Evolutionary conservation across 2,888 invertebrate genomes (phyloP).

Genomic region (Lydus trimaculatus): DNA sequence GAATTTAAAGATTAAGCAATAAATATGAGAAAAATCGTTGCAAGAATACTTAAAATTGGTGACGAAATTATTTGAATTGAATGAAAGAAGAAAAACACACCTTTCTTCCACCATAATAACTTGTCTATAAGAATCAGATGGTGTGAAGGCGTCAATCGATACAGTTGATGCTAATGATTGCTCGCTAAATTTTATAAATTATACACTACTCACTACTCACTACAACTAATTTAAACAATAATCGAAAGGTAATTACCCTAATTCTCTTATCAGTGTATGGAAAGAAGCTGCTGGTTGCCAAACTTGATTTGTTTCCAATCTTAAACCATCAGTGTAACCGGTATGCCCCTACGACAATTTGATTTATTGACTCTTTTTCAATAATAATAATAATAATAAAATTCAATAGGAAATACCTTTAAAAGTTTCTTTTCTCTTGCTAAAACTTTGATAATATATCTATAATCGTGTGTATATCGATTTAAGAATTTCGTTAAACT

Average conservation of each 20-base stretch:
- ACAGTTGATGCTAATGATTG: conserved; percentile 48
- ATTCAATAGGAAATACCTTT: conserved; percentile 71
- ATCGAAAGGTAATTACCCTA: conserved; percentile 48
- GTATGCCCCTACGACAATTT: conserved; percentile 78
- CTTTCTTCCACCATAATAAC: conserved; percentile 48
- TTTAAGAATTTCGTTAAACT: conserved; percentile 85
- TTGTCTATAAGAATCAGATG: conserved; percentile 55
- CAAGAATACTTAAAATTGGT: not conserved
- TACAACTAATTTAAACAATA: conserved; percentile 14
- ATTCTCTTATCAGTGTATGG: conserved; percentile 51
- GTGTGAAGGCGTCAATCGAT: conserved; percentile 53
- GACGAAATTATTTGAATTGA: not conserved
- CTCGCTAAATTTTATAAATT: conserved; percentile 47
- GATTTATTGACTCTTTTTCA: too few relatives aligned
- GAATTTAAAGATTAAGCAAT: not conserved
- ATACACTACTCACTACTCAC: conserved; percentile 43
- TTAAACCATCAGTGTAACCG: conserved; percentile 71
- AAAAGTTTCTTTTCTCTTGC: conserved; percentile 87
- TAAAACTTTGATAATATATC: conserved; percentile 90
- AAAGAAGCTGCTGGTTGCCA: conserved; percentile 65
- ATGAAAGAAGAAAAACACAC: conserved; percentile 44
- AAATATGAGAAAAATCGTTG: not conserved
- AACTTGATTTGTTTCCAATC: conserved; percentile 72
- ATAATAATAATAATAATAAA: too few relatives aligned
- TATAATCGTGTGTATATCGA: conserved; percentile 89